phyloP scores from a whole-genome alignment of 92 coral and sea anemone genomes.

The Diadumene lineata region DNA sequence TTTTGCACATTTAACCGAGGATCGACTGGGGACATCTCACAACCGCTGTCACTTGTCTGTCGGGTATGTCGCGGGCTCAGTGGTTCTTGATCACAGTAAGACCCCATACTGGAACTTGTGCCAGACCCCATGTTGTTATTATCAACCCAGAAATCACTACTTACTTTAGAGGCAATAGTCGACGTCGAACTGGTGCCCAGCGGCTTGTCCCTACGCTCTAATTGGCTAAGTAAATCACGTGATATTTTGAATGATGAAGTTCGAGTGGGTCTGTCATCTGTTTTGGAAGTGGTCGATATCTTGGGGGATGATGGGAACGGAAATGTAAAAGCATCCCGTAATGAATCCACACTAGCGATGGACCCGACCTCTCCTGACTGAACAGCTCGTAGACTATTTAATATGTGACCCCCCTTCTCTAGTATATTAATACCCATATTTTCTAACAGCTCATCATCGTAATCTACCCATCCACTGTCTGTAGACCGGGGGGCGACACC shows the following conservation, averaged over 20 bases:
- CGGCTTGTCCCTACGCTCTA: constrained; percentile 22
- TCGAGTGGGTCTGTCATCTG: constrained; percentile 21
- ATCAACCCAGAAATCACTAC: constrained; percentile 27
- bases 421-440: constrained; percentile 70
- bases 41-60: constrained; percentile 84
- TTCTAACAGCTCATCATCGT: constrained; percentile 75
- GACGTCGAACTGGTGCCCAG: constrained; percentile 16
- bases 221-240: constrained; percentile 19
- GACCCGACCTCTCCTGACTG: constrained; percentile 59
- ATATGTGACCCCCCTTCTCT: constrained; percentile 80
- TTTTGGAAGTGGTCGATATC: constrained; percentile 36
- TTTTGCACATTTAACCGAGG: constrained; percentile 32
- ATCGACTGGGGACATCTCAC: constrained; percentile 66
- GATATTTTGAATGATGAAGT: constrained; percentile 6
- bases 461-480: constrained; percentile 90
- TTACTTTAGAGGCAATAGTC: constrained; percentile 29
- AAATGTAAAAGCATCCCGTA: constrained; percentile 63
- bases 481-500: constrained; percentile 63
- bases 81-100: constrained; percentile 79
- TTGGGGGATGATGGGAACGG: constrained; percentile 66
- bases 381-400: constrained; percentile 69
- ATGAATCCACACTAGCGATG: constrained; percentile 72
- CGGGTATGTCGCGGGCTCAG: constrained; percentile 63
- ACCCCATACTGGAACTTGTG: constrained; percentile 77
- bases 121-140: constrained; percentile 31